Percentiles rank a stretch among this genome's conserved stretches.
Conservation (phyloP, 2,113 vertebrate species). For the Myrmophylax atrothorax region DNA sequence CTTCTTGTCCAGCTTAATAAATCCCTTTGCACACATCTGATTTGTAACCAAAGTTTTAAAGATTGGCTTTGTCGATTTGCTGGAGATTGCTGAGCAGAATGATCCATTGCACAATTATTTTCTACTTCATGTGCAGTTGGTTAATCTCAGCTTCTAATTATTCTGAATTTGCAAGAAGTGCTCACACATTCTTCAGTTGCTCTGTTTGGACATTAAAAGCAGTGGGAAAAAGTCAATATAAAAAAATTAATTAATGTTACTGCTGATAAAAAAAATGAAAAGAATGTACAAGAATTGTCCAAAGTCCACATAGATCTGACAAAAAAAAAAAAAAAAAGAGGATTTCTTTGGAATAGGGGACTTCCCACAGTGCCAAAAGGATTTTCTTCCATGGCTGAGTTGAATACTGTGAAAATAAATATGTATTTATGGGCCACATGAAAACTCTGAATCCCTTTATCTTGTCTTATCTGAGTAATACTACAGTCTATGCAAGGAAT, state of each 20-base stretch:
- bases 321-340: background rate
- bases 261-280: background rate
- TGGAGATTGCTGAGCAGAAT: background rate
- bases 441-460: background rate
- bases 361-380: background rate
- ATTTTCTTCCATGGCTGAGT: background rate
- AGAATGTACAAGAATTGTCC: background rate
- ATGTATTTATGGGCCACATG: background rate
- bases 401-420: background rate
- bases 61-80: background rate
- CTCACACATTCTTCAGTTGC: background rate
- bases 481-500: background rate
- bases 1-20: background rate
- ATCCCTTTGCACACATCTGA: background rate
- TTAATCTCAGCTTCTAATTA: background rate
- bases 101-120: conserved; percentile 5
- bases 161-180: background rate
- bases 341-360: background rate
- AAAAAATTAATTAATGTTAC: background rate
- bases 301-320: background rate
- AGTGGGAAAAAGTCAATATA: background rate
- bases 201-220: background rate
- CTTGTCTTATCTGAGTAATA: background rate
- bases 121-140: background rate
- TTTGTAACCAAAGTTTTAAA: background rate